Conservation (phyloP, 2,797 vertebrate genomes). For the Neosilurus hyrtlii region DNA sequence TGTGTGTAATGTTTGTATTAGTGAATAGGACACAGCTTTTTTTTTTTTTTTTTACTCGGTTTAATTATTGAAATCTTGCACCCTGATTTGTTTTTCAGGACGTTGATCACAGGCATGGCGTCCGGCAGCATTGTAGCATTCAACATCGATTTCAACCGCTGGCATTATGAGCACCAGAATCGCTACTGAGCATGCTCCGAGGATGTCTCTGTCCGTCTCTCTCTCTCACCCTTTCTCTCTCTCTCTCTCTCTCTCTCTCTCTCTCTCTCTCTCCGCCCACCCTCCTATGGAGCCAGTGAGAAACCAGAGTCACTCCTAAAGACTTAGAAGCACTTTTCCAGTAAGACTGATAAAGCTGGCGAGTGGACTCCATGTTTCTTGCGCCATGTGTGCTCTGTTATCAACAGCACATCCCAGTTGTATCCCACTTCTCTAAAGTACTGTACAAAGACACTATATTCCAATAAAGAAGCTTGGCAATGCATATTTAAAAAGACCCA, state of each 20-base stretch:
- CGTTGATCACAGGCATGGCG: conserved; percentile 96
- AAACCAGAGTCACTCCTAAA: background rate
- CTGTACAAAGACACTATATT: conserved; percentile 33
- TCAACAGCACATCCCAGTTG: conserved; percentile 21
- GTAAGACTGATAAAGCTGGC: background rate
- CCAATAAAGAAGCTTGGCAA: background rate
- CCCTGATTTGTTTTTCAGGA: conserved; percentile 72
- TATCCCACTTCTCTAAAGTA: conserved; percentile 21
- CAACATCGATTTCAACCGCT: conserved; percentile 99
- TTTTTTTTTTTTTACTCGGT: no score
- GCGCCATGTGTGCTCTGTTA: background rate
- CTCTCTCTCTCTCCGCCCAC: background rate
- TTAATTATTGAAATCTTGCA: background rate
- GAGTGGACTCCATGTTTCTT: conserved; percentile 8
- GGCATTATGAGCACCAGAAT: conserved; percentile 98
- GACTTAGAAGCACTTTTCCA: conserved; percentile 4
- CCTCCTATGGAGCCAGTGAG: background rate
- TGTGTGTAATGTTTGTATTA: no score
- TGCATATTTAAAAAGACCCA: background rate
- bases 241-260: background rate
- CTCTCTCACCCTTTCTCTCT: no score
- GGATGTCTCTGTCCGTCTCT: background rate
- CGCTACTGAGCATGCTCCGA: conserved; percentile 78
- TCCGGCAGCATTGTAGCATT: conserved; percentile 98
- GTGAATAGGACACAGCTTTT: no score